Conservation (phyloP, 2,113 vertebrate genomes). For the Speoplatyrhinus poulsoni region DNA sequence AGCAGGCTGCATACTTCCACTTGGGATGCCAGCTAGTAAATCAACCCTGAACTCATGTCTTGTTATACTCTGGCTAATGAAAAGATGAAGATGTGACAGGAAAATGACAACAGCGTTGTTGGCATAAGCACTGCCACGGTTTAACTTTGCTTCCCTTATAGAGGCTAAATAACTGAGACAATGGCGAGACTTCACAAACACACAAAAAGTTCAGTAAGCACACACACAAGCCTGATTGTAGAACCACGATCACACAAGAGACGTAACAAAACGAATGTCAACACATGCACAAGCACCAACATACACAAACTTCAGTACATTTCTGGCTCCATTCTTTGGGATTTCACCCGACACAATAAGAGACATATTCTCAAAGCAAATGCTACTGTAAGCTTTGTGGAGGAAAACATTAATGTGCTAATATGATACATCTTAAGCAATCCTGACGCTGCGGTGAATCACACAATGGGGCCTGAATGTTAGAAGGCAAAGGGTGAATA, state of each 20-base stretch:
- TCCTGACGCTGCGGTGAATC: constrained; percentile 1
- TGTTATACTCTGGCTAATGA: constrained; percentile 30
- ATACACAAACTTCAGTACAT: constrained; percentile 39
- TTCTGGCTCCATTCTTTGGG: constrained; percentile 41
- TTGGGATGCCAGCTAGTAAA: not conserved
- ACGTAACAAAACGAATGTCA: not conserved
- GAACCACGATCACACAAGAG: not conserved
- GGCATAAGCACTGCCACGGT: too few species aligned
- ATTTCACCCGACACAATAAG: constrained; percentile 41
- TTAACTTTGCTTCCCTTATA: too few species aligned
- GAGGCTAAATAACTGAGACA: constrained; percentile 28
- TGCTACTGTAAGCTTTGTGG: constrained; percentile 32
- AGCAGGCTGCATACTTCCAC: not conserved
- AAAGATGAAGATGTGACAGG: constrained; percentile 27
- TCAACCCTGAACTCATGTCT: constrained; percentile 6
- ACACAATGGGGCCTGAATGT: too few species aligned
- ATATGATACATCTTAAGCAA: constrained; percentile 42
- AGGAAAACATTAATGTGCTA: constrained; percentile 46
- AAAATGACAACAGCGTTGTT: constrained; percentile 23
- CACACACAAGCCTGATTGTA: not conserved
- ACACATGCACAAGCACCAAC: not conserved
- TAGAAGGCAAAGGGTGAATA: too few species aligned
- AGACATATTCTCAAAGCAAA: constrained; percentile 40
- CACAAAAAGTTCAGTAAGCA: constrained; percentile 2
- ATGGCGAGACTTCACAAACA: constrained; percentile 14